These are phyloP conservation scores for Gephyroberyx darwinii DNA, from an alignment of 2,797 vertebrate species.

Conservation along the genomic window DNA sequence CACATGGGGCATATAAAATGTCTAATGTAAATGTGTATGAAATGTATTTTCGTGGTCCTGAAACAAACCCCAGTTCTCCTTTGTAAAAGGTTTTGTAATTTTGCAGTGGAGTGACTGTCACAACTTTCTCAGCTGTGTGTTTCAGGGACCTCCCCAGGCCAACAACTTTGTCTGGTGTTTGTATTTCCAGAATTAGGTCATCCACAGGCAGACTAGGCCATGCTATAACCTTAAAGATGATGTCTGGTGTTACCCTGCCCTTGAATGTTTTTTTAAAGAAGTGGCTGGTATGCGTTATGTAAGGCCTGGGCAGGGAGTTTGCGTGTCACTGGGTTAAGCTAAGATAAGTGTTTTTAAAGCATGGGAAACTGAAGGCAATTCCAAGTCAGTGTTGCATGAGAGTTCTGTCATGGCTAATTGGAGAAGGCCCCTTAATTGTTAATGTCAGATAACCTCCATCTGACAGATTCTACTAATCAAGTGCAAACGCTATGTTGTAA, in stretches of 20 bases:
- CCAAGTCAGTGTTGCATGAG: not conserved
- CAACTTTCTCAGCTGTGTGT: constrained; percentile 37
- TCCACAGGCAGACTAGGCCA: constrained; percentile 25
- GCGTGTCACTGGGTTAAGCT: constrained; percentile 54
- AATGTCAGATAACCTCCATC: not conserved
- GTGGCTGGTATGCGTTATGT: constrained; percentile 44
- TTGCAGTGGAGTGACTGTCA: constrained; percentile 9
- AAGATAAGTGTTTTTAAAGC: constrained; percentile 57
- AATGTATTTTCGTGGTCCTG: not conserved
- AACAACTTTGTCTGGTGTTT: constrained; percentile 42
- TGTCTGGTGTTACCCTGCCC: constrained; percentile 15
- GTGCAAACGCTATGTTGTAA: not conserved
- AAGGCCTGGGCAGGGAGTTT: constrained; percentile 43
- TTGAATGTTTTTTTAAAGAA: constrained; percentile 35
- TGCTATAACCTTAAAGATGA: constrained; percentile 38
- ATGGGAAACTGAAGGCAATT: constrained; percentile 25
- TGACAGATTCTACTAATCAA: not conserved
- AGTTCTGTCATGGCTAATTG: constrained; percentile 1
- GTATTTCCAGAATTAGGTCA: constrained; percentile 50
- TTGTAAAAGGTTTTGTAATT: not conserved
- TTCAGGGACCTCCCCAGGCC: constrained; percentile 29
- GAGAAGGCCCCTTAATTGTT: not conserved
- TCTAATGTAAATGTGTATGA: no score
- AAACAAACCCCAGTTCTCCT: constrained; percentile 4
- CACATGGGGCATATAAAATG: not conserved